A percentile compares a stretch with the other conserved stretches of the same genome.
Conservation (phyloP, 1,140 invertebrate genomes). For the Cyrtorhinus lividipennis region DNA sequence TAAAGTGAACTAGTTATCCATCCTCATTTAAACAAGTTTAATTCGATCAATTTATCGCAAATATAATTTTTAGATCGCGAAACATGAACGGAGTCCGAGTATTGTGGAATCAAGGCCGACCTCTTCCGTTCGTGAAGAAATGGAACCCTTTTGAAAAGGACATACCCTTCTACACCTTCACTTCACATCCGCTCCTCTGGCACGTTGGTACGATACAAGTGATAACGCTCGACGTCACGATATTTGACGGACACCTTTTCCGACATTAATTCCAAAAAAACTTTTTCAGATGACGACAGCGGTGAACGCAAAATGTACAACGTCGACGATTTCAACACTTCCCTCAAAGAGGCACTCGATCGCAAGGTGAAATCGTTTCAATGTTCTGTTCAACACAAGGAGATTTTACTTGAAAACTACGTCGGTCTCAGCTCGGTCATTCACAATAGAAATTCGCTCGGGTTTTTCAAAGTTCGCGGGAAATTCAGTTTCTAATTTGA, state of each 20-base stretch:
- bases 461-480: slow-evolving; percentile 72
- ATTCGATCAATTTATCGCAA: no score
- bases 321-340: slow-evolving; percentile 40
- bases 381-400: slow-evolving; percentile 45
- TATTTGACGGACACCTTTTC: no score
- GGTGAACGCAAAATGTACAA: slow-evolving; percentile 35
- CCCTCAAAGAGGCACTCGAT: slow-evolving; percentile 36
- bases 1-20: no score
- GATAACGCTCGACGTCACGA: no score
- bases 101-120: slow-evolving; percentile 57
- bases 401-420: slow-evolving; percentile 66
- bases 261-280: no score
- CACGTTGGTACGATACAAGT: slow-evolving; percentile 56
- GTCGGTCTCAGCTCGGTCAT: slow-evolving; percentile 58
- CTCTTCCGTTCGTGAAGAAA: slow-evolving; percentile 48
- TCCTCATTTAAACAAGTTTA: no score
- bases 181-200: slow-evolving; percentile 66
- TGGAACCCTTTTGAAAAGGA: slow-evolving; percentile 75
- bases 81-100: slow-evolving; percentile 56
- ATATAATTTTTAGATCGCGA: no score
- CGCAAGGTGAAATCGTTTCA: slow-evolving; percentile 27
- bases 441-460: slow-evolving; percentile 68
- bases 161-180: slow-evolving; percentile 61
- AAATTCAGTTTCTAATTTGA: slow-evolving; percentile 62
- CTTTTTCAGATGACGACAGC: slow-evolving; percentile 24